A percentile compares a stretch with the other conserved stretches of the same genome.
phyloP scores from a whole-genome alignment of 2,797 vertebrate species.

The Hydrocynus forskahlii region DNA sequence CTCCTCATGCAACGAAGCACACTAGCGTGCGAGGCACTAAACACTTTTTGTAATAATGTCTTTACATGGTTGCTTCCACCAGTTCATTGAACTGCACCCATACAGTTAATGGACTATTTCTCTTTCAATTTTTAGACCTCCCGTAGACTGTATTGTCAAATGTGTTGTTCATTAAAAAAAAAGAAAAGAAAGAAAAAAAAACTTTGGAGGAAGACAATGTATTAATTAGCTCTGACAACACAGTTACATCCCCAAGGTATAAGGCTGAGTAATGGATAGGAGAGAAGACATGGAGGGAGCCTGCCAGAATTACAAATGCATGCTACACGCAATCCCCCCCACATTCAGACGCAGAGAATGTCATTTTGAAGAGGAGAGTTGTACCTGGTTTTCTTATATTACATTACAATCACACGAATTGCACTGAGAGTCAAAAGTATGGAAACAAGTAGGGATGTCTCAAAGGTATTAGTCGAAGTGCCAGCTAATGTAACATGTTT shows the following conservation, averaged over 20 bases:
- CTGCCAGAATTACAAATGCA: conserved; percentile 12
- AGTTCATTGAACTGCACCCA: conserved; percentile 21
- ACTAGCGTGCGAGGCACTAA: neutral
- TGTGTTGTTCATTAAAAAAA: conserved; percentile 32
- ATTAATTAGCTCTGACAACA: conserved; percentile 42
- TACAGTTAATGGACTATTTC: conserved; percentile 34
- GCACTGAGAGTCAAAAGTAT: neutral
- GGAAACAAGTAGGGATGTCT: neutral
- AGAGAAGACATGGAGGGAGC: conserved; percentile 11
- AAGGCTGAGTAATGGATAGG: neutral
- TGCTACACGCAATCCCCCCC: neutral
- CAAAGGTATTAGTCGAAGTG: no score
- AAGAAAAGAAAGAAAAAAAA: no score
- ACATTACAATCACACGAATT: neutral
- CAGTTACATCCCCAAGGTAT: conserved; percentile 28
- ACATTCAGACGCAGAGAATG: neutral
- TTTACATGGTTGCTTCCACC: conserved; percentile 32
- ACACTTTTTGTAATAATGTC: conserved; percentile 32
- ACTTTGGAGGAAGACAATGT: neutral
- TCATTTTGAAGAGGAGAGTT: neutral
- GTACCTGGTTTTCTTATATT: neutral
- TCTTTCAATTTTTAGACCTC: conserved; percentile 24
- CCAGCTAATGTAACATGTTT: no score
- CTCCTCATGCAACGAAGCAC: conserved; percentile 15
- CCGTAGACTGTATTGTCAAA: conserved; percentile 30